phyloP scores from a whole-genome alignment of 53 echinoderm and acorn worm species.

The Stichopus horrens region DNA sequence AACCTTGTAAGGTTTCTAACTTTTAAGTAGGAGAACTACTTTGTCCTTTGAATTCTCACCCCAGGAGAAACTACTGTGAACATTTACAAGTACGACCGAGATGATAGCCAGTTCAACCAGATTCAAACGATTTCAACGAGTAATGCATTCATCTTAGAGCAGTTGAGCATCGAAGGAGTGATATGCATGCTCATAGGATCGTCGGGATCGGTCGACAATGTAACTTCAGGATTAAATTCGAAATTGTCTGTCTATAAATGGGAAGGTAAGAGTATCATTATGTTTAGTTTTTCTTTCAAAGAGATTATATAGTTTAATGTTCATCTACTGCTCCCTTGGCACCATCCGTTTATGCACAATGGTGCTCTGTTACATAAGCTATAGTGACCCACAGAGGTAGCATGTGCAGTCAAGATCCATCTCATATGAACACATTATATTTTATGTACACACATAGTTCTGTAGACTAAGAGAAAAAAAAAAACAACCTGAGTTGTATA shows the following conservation, averaged over 20 bases:
- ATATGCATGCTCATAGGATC: slow-evolving; percentile 38
- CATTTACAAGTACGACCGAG: slow-evolving; percentile 44
- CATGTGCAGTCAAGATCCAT: too few relatives aligned
- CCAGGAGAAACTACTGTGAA: slow-evolving; percentile 33
- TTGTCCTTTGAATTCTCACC: neutral
- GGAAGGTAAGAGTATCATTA: slow-evolving; percentile 47
- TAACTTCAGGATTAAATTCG: neutral
- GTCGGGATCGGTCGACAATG: neutral
- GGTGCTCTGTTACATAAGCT: too few relatives aligned
- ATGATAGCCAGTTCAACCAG: slow-evolving; percentile 32
- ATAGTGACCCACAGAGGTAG: too few relatives aligned
- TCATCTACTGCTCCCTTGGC: too few relatives aligned
- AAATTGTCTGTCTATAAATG: slow-evolving; percentile 57
- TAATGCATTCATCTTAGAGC: slow-evolving; percentile 41
- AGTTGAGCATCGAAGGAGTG: slow-evolving; percentile 6
- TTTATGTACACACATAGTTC: too few relatives aligned
- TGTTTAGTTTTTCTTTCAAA: too few relatives aligned
- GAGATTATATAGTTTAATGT: too few relatives aligned
- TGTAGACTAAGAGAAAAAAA: too few relatives aligned
- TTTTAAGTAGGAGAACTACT: neutral
- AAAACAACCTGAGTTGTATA: too few relatives aligned
- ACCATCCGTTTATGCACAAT: too few relatives aligned
- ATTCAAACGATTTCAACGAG: slow-evolving; percentile 46
- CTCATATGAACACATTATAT: too few relatives aligned
- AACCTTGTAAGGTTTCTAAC: too few relatives aligned